These are phyloP conservation scores for Alosa alosa DNA, from an alignment of 2,113 vertebrate genomes.

Conservation along the genomic window DNA sequence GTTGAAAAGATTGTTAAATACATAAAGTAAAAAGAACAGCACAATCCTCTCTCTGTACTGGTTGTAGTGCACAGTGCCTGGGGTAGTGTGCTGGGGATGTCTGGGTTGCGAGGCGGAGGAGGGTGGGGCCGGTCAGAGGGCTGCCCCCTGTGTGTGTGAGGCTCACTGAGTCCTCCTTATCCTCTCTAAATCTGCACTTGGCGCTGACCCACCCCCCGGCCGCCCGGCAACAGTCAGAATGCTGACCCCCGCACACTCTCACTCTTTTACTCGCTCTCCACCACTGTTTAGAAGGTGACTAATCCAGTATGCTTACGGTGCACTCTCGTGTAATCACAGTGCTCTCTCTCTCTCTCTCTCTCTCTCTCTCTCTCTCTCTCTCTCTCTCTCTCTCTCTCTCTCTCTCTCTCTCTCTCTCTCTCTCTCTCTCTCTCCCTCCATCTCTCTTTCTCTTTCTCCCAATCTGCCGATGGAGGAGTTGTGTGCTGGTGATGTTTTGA, in stretches of 20 bases:
- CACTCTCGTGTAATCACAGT: neutral
- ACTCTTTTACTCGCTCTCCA: neutral
- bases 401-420: neutral
- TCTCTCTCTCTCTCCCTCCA: neutral
- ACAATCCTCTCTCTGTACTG: neutral
- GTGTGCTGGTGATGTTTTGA: neutral
- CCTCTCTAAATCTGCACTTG: neutral
- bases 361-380: neutral
- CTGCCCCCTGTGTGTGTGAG: neutral
- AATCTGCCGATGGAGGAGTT: neutral
- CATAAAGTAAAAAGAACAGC: neutral
- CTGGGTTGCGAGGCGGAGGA: neutral
- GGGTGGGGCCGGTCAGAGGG: neutral
- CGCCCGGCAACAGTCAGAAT: conserved; percentile 27
- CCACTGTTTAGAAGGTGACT: conserved; percentile 17
- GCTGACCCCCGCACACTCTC: conserved; percentile 27
- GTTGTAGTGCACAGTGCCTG: neutral
- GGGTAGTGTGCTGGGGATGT: neutral
- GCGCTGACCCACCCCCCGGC: neutral
- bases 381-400: neutral
- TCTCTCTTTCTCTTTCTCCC: neutral
- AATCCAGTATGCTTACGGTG: conserved; percentile 40
- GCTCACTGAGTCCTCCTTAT: conserved; percentile 4
- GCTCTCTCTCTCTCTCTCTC: neutral
- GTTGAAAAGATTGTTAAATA: neutral